A percentile compares a stretch with the other conserved stretches of the same genome.
Evolutionary conservation across 2,797 vertebrate genomes (phyloP).

Genomic region (Clarias fuscus): DNA sequence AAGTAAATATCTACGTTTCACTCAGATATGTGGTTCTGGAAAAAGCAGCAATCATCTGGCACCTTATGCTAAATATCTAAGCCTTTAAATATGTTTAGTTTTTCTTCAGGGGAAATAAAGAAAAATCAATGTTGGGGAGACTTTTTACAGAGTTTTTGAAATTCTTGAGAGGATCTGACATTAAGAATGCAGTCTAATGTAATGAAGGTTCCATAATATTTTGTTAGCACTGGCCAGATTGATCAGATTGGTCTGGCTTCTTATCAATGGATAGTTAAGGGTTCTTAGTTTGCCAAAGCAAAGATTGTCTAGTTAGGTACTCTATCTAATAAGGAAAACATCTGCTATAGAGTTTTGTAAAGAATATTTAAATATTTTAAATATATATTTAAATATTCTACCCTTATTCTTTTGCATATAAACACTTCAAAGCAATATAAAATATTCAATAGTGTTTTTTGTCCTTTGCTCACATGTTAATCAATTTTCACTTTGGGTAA

Average conservation of each 20-base stretch:
- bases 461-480: neutral
- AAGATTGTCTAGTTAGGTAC: neutral
- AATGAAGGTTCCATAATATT: neutral
- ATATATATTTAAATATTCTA: neutral
- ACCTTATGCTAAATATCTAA: conserved; percentile 33
- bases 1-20: conserved; percentile 6
- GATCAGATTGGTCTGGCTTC: neutral
- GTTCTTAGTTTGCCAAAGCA: neutral
- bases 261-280: neutral
- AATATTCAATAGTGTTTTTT: neutral
- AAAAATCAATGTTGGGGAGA: conserved; percentile 22
- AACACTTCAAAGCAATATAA: neutral
- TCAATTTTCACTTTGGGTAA: neutral
- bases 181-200: neutral
- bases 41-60: conserved; percentile 19
- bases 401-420: neutral
- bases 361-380: neutral
- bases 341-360: neutral
- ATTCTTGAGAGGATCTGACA: neutral
- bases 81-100: conserved; percentile 35
- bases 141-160: neutral
- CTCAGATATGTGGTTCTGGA: conserved; percentile 15
- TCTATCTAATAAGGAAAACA: neutral
- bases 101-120: conserved; percentile 35
- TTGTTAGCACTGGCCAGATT: neutral